Evolutionary conservation across 2,113 vertebrate genomes (phyloP).

Genomic region (Gorsachius goisagi): DNA sequence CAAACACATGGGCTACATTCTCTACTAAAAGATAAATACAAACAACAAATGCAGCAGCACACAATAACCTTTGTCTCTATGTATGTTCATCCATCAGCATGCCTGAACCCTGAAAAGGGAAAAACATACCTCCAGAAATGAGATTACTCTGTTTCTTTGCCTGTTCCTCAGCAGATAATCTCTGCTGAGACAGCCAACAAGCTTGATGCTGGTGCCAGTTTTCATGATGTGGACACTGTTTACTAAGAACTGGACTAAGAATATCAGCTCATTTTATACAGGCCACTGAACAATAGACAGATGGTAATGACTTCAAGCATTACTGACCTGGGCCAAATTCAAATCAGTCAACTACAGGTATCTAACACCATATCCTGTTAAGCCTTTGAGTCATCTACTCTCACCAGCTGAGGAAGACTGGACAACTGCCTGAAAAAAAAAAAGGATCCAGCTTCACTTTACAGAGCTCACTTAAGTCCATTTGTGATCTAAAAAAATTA

Average conservation of each 20-base stretch:
- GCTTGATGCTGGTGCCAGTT: slow-evolving; percentile 35
- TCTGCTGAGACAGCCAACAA: slow-evolving; percentile 22
- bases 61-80: background rate
- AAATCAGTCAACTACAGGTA: slow-evolving; percentile 58
- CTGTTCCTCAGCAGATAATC: background rate
- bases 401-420: slow-evolving; percentile 47
- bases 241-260: slow-evolving; percentile 50
- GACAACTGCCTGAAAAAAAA: background rate
- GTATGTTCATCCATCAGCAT: background rate
- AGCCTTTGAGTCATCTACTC: slow-evolving; percentile 53
- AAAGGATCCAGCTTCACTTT: background rate
- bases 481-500: background rate
- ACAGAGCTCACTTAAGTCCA: background rate
- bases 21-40: background rate
- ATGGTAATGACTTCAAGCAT: slow-evolving; percentile 67
- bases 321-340: slow-evolving; percentile 50
- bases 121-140: background rate
- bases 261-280: slow-evolving; percentile 53
- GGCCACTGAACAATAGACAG: slow-evolving; percentile 60
- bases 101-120: background rate
- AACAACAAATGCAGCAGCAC: background rate
- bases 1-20: background rate
- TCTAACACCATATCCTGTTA: slow-evolving; percentile 55
- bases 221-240: slow-evolving; percentile 60
- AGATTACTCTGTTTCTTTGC: background rate